Evolutionary conservation across 1,140 invertebrate genomes (phyloP).

Genomic region (Nymphalis io): DNA sequence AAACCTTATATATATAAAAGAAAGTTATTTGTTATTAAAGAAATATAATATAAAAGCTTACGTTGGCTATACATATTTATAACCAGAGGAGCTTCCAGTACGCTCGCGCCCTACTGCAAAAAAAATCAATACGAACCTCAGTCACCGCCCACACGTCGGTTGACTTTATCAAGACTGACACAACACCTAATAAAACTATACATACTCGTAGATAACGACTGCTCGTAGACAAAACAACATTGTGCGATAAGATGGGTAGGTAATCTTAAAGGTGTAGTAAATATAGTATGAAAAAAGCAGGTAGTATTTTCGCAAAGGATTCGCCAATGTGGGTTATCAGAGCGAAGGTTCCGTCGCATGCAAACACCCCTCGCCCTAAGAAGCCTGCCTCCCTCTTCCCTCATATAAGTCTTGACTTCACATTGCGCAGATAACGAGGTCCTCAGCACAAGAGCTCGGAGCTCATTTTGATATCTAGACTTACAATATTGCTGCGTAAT

Average conservation of each 20-base stretch:
- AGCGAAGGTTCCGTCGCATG: slow-evolving; percentile 46
- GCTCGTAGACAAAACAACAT: slow-evolving; percentile 31
- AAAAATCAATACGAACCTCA: slow-evolving; percentile 26
- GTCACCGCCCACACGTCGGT: slow-evolving; percentile 28
- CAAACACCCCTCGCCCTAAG: slow-evolving; percentile 50
- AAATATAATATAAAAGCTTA: not conserved
- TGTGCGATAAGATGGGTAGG: slow-evolving; percentile 13
- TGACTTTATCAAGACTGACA: slow-evolving; percentile 22
- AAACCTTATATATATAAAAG: too few species aligned
- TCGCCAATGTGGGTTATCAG: slow-evolving; percentile 44
- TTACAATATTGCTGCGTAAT: slow-evolving; percentile 26
- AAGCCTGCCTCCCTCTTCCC: slow-evolving; percentile 42
- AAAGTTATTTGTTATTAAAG: too few species aligned
- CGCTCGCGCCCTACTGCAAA: slow-evolving; percentile 9
- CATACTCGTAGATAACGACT: slow-evolving; percentile 28
- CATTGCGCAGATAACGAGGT: slow-evolving; percentile 41
- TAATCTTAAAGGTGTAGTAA: slow-evolving; percentile 12
- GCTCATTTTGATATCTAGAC: slow-evolving; percentile 32
- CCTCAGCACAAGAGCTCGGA: slow-evolving; percentile 27
- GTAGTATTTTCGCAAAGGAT: slow-evolving; percentile 18
- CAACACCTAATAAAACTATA: slow-evolving; percentile 27
- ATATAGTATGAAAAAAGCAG: not conserved
- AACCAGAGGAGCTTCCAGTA: not conserved
- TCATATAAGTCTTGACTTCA: slow-evolving; percentile 47
- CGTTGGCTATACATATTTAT: not conserved